Percentiles rank a stretch among this genome's conserved stretches.
Evolutionary conservation across 2,888 invertebrate genomes (phyloP).

Genomic region (Plusia festucae): DNA sequence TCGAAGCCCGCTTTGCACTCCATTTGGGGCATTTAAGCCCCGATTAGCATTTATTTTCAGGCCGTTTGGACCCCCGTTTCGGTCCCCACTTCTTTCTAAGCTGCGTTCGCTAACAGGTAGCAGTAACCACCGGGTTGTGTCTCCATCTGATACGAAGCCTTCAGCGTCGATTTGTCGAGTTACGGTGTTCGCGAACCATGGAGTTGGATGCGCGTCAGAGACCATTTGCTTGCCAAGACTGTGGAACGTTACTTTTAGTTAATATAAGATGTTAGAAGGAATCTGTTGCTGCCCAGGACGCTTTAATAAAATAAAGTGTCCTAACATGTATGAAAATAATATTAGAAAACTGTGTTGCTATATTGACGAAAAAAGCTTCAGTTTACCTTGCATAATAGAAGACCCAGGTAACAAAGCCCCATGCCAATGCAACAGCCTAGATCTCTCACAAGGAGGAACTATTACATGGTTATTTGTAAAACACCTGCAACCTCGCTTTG

Average conservation of each 20-base stretch:
- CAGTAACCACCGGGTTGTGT: slow-evolving; percentile 66
- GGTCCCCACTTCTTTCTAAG: slow-evolving; percentile 52
- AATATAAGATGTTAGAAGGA: neutral
- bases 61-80: too few relatives aligned
- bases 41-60: too few relatives aligned
- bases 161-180: slow-evolving; percentile 66
- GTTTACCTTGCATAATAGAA: too few relatives aligned
- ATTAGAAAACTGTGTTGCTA: too few relatives aligned
- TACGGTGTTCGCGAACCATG: slow-evolving; percentile 79
- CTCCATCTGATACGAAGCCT: slow-evolving; percentile 71
- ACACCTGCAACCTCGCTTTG: too few relatives aligned
- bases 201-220: slow-evolving; percentile 75
- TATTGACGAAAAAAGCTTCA: too few relatives aligned
- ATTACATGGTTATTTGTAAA: too few relatives aligned
- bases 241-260: slow-evolving; percentile 40
- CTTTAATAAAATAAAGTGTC: too few relatives aligned
- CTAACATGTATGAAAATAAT: too few relatives aligned
- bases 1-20: slow-evolving; percentile 51
- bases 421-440: too few relatives aligned
- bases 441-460: too few relatives aligned
- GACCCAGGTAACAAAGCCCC: too few relatives aligned
- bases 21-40: slow-evolving; percentile 49
- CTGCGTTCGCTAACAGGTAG: slow-evolving; percentile 70
- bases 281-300: neutral
- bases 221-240: slow-evolving; percentile 84